phyloP scores from a whole-genome alignment of 2,113 vertebrate genomes.

The Lutjanus erythropterus region DNA sequence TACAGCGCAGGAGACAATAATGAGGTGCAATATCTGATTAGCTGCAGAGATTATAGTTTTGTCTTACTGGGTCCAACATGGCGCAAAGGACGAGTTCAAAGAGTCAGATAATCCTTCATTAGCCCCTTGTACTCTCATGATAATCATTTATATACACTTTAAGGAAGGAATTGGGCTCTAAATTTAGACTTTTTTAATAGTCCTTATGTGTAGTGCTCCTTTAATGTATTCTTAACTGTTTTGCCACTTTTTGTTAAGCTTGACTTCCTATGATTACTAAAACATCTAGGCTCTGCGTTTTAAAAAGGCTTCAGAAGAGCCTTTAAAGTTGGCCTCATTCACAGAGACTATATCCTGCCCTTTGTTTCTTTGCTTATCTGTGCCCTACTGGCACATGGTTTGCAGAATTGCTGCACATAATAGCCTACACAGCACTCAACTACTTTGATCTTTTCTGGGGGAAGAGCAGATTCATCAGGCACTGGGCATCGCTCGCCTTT shows the following conservation, averaged over 20 bases:
- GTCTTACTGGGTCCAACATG: constrained; percentile 53
- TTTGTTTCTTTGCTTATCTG: constrained; percentile 66
- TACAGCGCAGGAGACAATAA: constrained; percentile 58
- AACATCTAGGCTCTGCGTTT: constrained; percentile 36
- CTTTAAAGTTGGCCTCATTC: constrained; percentile 65
- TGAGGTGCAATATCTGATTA: constrained; percentile 67
- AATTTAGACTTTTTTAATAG: constrained; percentile 36
- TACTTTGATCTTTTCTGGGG: constrained; percentile 59
- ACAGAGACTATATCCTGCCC: constrained; percentile 48
- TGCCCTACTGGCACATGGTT: constrained; percentile 48
- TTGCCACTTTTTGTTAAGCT: constrained; percentile 39
- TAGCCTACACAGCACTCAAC: constrained; percentile 47
- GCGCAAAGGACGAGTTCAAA: constrained; percentile 53
- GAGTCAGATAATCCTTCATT: constrained; percentile 59
- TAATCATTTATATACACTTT: constrained; percentile 24
- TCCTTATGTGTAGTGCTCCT: constrained; percentile 13
- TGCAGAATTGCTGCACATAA: constrained; percentile 46
- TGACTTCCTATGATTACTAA: constrained; percentile 50
- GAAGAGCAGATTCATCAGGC: constrained; percentile 49
- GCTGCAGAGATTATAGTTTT: constrained; percentile 66
- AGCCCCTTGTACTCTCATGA: constrained; percentile 37
- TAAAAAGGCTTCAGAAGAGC: constrained; percentile 58
- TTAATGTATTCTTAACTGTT: constrained; percentile 50
- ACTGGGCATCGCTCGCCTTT: constrained; percentile 10
- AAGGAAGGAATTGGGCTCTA: constrained; percentile 5